Conservation (phyloP, 2,797 vertebrate genomes). For the Sebastes minor region DNA sequence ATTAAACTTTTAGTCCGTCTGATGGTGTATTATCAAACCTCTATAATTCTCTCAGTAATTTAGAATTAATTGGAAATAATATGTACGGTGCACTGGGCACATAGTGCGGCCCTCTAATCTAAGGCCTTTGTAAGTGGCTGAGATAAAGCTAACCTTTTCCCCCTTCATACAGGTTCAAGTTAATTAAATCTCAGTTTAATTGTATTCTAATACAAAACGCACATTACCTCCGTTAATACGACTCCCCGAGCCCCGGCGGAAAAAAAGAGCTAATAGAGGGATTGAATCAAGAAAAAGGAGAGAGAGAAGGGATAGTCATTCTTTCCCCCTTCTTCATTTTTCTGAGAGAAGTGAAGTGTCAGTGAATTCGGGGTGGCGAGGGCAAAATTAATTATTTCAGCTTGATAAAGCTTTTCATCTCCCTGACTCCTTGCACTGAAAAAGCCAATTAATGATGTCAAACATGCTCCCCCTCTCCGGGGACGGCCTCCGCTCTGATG, state of each 20-base stretch:
- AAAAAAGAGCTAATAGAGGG: constrained; percentile 63
- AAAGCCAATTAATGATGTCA: constrained; percentile 99
- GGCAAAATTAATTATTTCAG: constrained; percentile 99
- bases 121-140: constrained; percentile 88
- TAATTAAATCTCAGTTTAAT: constrained; percentile 98
- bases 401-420: constrained; percentile 99
- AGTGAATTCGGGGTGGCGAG: constrained; percentile 90
- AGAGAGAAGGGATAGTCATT: constrained; percentile 77
- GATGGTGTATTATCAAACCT: constrained; percentile 86
- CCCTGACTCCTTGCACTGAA: constrained; percentile 98
- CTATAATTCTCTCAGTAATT: constrained; percentile 93
- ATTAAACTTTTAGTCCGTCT: constrained; percentile 77
- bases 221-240: constrained; percentile 89
- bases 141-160: constrained; percentile 89
- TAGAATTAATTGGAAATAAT: constrained; percentile 96
- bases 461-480: constrained; percentile 93
- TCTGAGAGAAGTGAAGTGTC: constrained; percentile 96
- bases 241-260: constrained; percentile 82
- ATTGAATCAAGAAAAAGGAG: constrained; percentile 66
- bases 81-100: constrained; percentile 93
- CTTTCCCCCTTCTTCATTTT: constrained; percentile 70
- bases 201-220: constrained; percentile 93
- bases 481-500: constrained; percentile 91
- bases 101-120: constrained; percentile 91
- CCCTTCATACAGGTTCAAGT: constrained; percentile 90